Conservation (phyloP, 2,797 vertebrate species). For the Choloepus didactylus region DNA sequence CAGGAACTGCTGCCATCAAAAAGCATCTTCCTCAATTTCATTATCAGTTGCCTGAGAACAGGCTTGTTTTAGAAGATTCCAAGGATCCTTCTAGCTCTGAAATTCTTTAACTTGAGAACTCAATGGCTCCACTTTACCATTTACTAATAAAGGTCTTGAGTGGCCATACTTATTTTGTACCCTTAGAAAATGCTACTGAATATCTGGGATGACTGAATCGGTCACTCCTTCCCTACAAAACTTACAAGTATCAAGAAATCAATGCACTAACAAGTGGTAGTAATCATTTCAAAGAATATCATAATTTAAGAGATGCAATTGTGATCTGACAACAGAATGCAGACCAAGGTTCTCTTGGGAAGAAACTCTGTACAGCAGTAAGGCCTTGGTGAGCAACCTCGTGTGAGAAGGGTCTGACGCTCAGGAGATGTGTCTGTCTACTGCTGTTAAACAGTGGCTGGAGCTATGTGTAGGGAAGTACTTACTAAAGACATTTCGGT, state of each 20-base stretch:
- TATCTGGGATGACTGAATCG: neutral
- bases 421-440: neutral
- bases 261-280: neutral
- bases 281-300: too few species aligned
- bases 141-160: too few species aligned
- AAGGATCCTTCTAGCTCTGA: neutral
- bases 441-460: neutral
- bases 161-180: neutral
- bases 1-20: too few species aligned
- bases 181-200: rapidly evolving
- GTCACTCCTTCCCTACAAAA: rapidly evolving
- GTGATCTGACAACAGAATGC: neutral
- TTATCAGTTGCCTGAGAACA: neutral
- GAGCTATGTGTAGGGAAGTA: neutral
- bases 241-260: too few species aligned
- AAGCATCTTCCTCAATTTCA: neutral
- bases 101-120: too few species aligned
- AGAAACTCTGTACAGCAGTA: too few species aligned
- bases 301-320: neutral
- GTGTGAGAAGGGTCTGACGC: rapidly evolving
- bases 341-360: rapidly evolving
- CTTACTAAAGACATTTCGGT: neutral
- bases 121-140: rapidly evolving
- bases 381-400: too few species aligned
- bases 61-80: neutral